Base-by-base conservation (phyloP, 2,888 invertebrate species). In the Scotopteryx bipunctaria region DNA sequence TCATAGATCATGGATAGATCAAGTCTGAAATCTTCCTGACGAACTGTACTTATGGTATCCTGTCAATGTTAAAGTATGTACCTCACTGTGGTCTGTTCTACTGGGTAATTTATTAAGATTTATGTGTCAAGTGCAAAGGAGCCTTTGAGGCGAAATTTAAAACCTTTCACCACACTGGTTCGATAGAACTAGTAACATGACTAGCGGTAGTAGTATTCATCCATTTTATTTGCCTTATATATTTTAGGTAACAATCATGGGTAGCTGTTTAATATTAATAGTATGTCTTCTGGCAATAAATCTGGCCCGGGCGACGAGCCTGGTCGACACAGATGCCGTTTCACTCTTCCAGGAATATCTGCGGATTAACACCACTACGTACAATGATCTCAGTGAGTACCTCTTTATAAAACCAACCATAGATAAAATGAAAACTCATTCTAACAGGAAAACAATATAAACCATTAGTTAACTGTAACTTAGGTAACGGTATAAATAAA, bases 341-440 rank as follows among this genome's bases (percentile, higher is more conserved):
- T 51, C 64, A 37, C 56, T 71, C 8, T 66, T 81, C 11, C 76
- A 73, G 36, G 48, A 72, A 48, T 81, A 81, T 31, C 3, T 81
- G 2, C 66, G 57, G 42, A 76, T 81, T 29, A 69, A 80, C 44
- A 76, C 78, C 8, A 76, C 76, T n/a, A 71, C 75, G 0, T 33
- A 62, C 14, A 64, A 55, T 41, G 63, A 79, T 55, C 57, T 79
- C 0, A 64, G 80, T 81, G 63, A 74, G 79, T 64, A 19, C n/a
- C 5, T 19, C 31, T 1, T 9, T 16, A 25, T n/a, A 25, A 25
- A n/a, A n/a, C 6, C 5, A 5, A 5, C 6, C 19, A 19, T 19
- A 19, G 4, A 19, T 5, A 19, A 1, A 19, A 5, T 19, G 19
- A 5, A 2, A 19, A 6, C 5, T 19, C 6, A 5, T 19, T 5